phyloP scores from a whole-genome alignment of 2,797 vertebrate genomes.

The Fistularia commersonii region DNA sequence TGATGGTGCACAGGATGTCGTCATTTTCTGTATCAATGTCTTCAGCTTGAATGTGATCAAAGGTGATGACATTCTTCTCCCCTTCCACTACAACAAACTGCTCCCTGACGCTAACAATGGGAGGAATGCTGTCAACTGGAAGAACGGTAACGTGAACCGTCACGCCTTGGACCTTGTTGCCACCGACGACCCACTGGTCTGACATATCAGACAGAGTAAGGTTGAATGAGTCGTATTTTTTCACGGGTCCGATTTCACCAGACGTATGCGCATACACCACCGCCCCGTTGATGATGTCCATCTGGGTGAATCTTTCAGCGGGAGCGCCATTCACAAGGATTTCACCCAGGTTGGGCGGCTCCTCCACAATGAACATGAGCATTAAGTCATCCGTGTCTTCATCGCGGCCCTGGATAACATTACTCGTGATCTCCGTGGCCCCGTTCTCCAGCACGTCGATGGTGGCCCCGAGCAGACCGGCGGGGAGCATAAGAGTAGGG shows the following conservation, averaged over 20 bases:
- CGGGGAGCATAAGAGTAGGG: constrained; percentile 75
- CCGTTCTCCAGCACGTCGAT: constrained; percentile 84
- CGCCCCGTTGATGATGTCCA: constrained; percentile 80
- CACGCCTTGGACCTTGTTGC: constrained; percentile 80
- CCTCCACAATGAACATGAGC: constrained; percentile 84
- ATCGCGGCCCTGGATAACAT: constrained; percentile 78
- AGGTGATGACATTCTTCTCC: constrained; percentile 80
- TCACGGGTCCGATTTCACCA: constrained; percentile 83
- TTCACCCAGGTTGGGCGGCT: constrained; percentile 78
- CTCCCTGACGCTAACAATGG: constrained; percentile 72
- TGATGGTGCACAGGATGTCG: constrained; percentile 83
- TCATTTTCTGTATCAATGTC: constrained; percentile 82
- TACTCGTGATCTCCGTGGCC: constrained; percentile 80
- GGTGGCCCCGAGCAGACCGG: constrained; percentile 69
- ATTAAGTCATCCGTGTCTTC: constrained; percentile 80
- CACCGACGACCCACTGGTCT: constrained; percentile 78
- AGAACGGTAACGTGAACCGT: constrained; percentile 81
- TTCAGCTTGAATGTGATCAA: constrained; percentile 78
- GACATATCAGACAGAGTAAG: constrained; percentile 82
- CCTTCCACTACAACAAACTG: constrained; percentile 80
- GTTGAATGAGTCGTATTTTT: constrained; percentile 80
- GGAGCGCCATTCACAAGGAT: constrained; percentile 77
- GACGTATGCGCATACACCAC: constrained; percentile 82
- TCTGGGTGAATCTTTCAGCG: constrained; percentile 81
- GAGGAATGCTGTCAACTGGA: constrained; percentile 81